phyloP scores from a whole-genome alignment of 2,888 invertebrate species.

The Agrypnus murinus region DNA sequence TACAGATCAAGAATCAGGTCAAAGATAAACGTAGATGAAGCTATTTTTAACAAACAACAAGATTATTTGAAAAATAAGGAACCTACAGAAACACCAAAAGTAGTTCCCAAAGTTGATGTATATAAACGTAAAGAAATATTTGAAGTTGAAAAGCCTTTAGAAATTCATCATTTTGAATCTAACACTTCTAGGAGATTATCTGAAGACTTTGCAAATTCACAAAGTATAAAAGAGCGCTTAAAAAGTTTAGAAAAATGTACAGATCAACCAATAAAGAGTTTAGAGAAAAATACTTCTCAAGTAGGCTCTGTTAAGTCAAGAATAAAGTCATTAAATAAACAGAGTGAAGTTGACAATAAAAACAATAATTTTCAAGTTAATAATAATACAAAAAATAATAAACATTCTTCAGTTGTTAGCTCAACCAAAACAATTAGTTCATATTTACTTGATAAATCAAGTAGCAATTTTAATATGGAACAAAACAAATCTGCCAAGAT shows the following conservation, averaged over 20 bases:
- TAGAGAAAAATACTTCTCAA: conserved; percentile 50
- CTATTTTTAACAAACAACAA: conserved; percentile 61
- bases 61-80: conserved; percentile 64
- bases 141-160: conserved; percentile 78
- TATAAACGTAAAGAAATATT: conserved; percentile 88
- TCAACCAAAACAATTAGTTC: conserved; percentile 60
- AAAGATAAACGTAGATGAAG: conserved; percentile 67
- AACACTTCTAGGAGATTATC: conserved; percentile 73
- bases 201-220: conserved; percentile 79
- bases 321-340: conserved; percentile 53
- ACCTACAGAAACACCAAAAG: conserved; percentile 63
- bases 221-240: conserved; percentile 83
- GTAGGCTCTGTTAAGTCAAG: conserved; percentile 52
- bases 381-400: conserved; percentile 58
- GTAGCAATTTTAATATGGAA: conserved; percentile 55
- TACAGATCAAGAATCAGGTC: conserved; percentile 85
- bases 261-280: conserved; percentile 70
- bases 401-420: conserved; percentile 18
- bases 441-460: conserved; percentile 58
- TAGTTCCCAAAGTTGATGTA: conserved; percentile 86
- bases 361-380: conserved; percentile 58
- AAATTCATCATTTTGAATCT: conserved; percentile 69
- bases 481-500: conserved; percentile 50
- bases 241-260: conserved; percentile 81
- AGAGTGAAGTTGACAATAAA: conserved; percentile 54